Percentiles rank a stretch among this genome's conserved stretches.
Conservation (phyloP, 2,888 invertebrate species). For the Heliconius cydno region DNA sequence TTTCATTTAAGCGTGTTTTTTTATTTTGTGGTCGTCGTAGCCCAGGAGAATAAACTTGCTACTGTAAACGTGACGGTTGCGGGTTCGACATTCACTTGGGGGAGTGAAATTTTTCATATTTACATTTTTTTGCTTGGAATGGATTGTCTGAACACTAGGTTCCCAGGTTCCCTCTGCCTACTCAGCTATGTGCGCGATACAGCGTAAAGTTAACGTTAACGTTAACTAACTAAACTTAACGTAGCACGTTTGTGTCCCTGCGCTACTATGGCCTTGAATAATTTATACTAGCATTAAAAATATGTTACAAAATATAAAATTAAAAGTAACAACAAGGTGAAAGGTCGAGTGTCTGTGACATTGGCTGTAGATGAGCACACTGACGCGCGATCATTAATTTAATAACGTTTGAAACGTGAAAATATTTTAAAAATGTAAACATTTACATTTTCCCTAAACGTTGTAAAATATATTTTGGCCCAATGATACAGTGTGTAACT, state of each 20-base stretch:
- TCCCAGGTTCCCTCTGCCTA: too few relatives aligned
- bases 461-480: not conserved
- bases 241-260: too few relatives aligned
- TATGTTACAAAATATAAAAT: not conserved
- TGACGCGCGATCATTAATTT: conserved; percentile 19
- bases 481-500: not conserved
- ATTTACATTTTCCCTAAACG: not conserved
- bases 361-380: conserved; percentile 15
- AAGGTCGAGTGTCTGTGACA: conserved; percentile 21
- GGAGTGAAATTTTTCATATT: not conserved
- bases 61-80: not conserved
- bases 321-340: conserved; percentile 7
- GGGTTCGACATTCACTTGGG: not conserved
- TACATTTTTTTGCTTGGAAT: not conserved
- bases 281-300: not conserved
- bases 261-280: too few relatives aligned
- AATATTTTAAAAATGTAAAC: not conserved
- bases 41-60: not conserved
- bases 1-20: not conserved
- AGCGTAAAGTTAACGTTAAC: too few relatives aligned
- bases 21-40: not conserved
- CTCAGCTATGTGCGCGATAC: too few relatives aligned
- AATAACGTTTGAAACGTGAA: conserved; percentile 11
- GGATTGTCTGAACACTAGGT: too few relatives aligned
- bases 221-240: too few relatives aligned